Evolutionary conservation across 2,797 vertebrate genomes (phyloP).

Genomic region (Falco concolor): DNA sequence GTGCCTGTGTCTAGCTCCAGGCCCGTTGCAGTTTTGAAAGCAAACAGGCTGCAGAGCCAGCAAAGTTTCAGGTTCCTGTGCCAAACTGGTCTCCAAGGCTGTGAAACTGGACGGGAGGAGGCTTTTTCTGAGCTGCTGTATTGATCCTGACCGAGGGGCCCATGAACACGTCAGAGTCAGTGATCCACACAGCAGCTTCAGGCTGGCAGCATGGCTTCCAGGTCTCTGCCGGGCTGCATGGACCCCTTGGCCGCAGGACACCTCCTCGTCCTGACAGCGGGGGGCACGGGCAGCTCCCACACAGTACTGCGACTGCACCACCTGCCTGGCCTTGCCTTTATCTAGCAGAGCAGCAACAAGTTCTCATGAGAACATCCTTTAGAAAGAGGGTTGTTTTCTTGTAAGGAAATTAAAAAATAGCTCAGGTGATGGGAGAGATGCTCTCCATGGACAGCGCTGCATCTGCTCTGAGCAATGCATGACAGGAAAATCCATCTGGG

Average conservation of each 20-base stretch:
- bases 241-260: neutral
- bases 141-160: accelerated
- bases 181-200: neutral
- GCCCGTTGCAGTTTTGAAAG: neutral
- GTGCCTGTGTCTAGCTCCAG: neutral
- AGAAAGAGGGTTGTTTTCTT: neutral
- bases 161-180: neutral
- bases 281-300: neutral
- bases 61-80: neutral
- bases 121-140: neutral
- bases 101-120: neutral
- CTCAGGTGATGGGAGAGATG: neutral
- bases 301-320: accelerated
- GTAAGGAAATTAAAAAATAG: neutral
- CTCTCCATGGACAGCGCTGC: neutral
- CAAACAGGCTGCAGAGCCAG: neutral
- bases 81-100: neutral
- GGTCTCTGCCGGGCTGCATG: accelerated
- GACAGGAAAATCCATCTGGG: neutral
- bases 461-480: accelerated
- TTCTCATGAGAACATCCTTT: neutral
- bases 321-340: neutral
- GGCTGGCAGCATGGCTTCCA: neutral
- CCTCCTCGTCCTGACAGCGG: accelerated
- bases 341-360: neutral